These are phyloP conservation scores for Opisthograptis luteolata DNA, from an alignment of 2,888 invertebrate genomes.

Conservation along the genomic window DNA sequence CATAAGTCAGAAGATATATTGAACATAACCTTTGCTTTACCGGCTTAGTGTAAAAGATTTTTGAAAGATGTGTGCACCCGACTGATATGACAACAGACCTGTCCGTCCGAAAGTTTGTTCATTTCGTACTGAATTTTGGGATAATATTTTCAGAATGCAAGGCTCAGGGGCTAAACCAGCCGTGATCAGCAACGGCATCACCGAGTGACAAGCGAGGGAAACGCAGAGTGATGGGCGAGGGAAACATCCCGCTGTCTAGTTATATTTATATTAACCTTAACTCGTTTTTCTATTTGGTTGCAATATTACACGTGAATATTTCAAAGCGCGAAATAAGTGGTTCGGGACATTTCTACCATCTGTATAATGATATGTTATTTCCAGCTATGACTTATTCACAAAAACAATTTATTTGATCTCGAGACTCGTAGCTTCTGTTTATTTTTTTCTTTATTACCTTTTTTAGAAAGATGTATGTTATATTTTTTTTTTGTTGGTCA, in stretches of 20 bases:
- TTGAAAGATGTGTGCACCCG: too few relatives aligned
- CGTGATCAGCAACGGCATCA: constrained; percentile 62
- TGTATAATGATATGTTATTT: constrained; percentile 47
- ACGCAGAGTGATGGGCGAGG: too few relatives aligned
- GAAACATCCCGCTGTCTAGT: neutral
- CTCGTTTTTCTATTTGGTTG: constrained; percentile 48
- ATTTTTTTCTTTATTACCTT: constrained; percentile 57
- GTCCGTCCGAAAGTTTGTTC: too few relatives aligned
- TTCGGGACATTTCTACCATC: constrained; percentile 61
- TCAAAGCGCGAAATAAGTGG: constrained; percentile 67
- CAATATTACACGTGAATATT: constrained; percentile 76
- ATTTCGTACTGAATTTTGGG: too few relatives aligned
- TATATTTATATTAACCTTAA: constrained; percentile 30
- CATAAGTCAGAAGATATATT: too few relatives aligned
- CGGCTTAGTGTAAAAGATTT: too few relatives aligned
- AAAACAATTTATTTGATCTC: constrained; percentile 68
- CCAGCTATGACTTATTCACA: constrained; percentile 76
- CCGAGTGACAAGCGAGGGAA: constrained; percentile 60
- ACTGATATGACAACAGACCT: too few relatives aligned
- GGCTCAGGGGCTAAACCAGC: constrained; percentile 50
- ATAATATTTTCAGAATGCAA: constrained; percentile 51
- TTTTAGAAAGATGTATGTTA: constrained; percentile 59
- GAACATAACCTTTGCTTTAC: too few relatives aligned
- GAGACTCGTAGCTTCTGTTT: constrained; percentile 67
- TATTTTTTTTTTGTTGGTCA: constrained; percentile 67